A percentile compares a stretch with the other conserved stretches of the same genome.
These are phyloP conservation scores for Pseudomyrmex concolor DNA, from an alignment of 1,140 invertebrate species.

Conservation along the genomic window DNA sequence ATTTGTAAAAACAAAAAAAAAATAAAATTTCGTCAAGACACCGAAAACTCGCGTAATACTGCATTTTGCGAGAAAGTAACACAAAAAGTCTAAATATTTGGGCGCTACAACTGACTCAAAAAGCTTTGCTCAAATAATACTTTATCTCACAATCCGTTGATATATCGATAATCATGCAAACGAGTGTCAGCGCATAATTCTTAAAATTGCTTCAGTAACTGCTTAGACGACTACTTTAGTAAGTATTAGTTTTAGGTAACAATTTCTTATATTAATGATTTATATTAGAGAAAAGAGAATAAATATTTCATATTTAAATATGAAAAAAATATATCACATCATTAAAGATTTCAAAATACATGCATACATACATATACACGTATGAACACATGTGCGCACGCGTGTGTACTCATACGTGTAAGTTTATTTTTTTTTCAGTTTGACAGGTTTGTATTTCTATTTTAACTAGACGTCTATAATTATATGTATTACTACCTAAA, in stretches of 20 bases:
- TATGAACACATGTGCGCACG: no score
- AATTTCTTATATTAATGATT: no score
- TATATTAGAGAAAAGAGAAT: no score
- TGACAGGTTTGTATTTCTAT: not conserved
- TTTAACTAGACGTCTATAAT: slow-evolving; percentile 8
- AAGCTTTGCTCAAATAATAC: not conserved
- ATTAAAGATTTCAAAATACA: no score
- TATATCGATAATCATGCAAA: not conserved
- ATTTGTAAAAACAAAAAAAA: slow-evolving; percentile 22
- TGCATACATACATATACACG: no score
- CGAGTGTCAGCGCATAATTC: not conserved
- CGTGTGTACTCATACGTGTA: not conserved
- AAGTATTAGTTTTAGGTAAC: no score
- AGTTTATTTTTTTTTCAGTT: not conserved
- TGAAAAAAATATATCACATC: no score
- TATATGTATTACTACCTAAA: slow-evolving; percentile 15
- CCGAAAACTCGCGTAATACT: slow-evolving; percentile 12
- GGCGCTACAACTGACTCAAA: not conserved
- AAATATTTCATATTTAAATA: no score
- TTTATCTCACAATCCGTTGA: not conserved
- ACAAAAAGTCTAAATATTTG: not conserved
- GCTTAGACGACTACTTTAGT: no score
- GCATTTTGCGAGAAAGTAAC: not conserved
- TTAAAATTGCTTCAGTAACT: no score
- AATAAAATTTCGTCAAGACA: slow-evolving; percentile 44